These are phyloP conservation scores for Sarotherodon lohbergeri DNA, from an alignment of 2,113 vertebrate genomes.

Conservation along the genomic window DNA sequence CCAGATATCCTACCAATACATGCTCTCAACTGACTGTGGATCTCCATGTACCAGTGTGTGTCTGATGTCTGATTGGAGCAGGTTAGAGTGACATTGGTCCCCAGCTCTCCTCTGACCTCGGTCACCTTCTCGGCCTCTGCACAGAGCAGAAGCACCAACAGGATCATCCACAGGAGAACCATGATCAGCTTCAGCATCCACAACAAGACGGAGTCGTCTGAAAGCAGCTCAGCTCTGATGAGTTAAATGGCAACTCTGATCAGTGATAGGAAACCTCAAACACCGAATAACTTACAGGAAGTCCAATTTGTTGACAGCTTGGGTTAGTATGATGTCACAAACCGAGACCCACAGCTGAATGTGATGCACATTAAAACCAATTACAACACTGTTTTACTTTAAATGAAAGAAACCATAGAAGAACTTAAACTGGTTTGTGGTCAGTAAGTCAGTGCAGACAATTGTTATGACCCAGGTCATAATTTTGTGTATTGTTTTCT, in stretches of 20 bases:
- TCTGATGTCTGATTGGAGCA: accelerated
- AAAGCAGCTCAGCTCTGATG: accelerated
- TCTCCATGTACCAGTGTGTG: neutral
- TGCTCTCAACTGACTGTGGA: accelerated
- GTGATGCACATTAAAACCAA: neutral
- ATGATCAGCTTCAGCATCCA: neutral
- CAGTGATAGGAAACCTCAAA: neutral
- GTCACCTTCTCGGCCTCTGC: accelerated
- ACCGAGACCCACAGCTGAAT: neutral
- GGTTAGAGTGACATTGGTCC: neutral
- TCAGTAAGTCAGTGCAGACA: neutral
- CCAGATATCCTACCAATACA: accelerated
- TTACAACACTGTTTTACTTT: neutral
- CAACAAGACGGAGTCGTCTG: neutral
- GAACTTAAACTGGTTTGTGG: neutral
- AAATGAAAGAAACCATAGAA: neutral
- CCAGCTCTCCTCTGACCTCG: neutral
- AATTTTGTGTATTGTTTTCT: neutral
- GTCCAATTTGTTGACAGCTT: neutral
- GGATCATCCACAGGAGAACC: neutral
- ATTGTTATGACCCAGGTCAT: no score
- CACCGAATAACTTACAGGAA: neutral
- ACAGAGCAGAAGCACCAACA: accelerated
- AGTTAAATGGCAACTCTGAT: neutral
- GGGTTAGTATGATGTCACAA: neutral